Percentiles rank a stretch among this genome's conserved stretches.
Conservation (phyloP, 2,113 vertebrate species). For the Carlito syrichta region DNA sequence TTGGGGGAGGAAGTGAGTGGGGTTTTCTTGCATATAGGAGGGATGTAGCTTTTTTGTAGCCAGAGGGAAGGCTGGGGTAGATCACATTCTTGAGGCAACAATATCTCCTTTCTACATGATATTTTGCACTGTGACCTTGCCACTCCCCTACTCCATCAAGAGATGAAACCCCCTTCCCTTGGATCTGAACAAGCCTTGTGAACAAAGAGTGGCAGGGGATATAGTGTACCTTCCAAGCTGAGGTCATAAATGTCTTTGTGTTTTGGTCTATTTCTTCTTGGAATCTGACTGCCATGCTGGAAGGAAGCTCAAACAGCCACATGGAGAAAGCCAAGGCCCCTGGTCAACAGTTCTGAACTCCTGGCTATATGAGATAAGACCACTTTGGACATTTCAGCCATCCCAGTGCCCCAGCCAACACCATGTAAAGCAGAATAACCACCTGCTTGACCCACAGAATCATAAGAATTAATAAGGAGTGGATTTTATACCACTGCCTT, state of each 20-base stretch:
- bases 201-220: not conserved
- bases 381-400: not conserved
- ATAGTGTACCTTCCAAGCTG: not conserved
- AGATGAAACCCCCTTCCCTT: not conserved
- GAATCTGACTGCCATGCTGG: not conserved
- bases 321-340: too few relatives aligned
- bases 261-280: not conserved
- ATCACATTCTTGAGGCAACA: not conserved
- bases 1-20: not conserved
- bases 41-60: not conserved
- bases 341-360: not conserved
- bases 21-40: not conserved
- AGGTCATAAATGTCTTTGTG: not conserved
- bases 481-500: too few relatives aligned
- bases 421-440: not conserved
- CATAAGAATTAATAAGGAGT: too few relatives aligned
- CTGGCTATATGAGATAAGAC: accelerated
- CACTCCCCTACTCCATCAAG: not conserved
- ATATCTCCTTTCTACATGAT: too few relatives aligned
- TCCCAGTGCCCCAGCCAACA: too few relatives aligned
- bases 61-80: not conserved
- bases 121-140: not conserved
- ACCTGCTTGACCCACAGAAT: not conserved
- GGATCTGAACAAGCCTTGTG: not conserved
- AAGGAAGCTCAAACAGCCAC: not conserved